phyloP scores from a whole-genome alignment of 92 coral and sea anemone genomes.

The Muricea muricata region DNA sequence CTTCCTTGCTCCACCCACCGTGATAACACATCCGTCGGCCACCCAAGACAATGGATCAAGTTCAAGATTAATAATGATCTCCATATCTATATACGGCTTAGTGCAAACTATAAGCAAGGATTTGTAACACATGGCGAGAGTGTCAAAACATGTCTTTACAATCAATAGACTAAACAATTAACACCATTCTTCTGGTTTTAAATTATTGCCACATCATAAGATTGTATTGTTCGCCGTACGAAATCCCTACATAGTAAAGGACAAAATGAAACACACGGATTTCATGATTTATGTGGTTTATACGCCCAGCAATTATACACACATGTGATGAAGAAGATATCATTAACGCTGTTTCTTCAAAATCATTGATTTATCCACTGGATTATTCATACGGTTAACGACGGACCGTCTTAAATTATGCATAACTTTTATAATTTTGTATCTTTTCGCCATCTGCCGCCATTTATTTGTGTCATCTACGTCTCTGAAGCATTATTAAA shows the following conservation, averaged over 20 bases:
- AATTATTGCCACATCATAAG: slow-evolving; percentile 19
- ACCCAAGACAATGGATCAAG: not conserved
- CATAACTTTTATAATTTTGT: slow-evolving; percentile 21
- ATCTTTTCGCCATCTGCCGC: slow-evolving; percentile 34
- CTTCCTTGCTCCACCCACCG: not conserved
- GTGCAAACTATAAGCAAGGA: not conserved
- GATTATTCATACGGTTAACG: not conserved
- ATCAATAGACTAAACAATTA: slow-evolving; percentile 9
- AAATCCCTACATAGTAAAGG: not conserved
- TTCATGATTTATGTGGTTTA: not conserved
- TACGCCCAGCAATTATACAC: not conserved
- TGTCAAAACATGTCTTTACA: slow-evolving; percentile 1
- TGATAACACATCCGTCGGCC: slow-evolving; percentile 4
- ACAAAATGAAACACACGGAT: not conserved
- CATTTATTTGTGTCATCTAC: not conserved
- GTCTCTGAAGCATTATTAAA: not conserved
- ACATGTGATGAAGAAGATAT: slow-evolving; percentile 2
- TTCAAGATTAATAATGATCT: not conserved
- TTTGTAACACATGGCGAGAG: slow-evolving; percentile 13
- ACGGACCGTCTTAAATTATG: slow-evolving; percentile 12
- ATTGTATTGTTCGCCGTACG: not conserved
- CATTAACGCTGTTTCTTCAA: not conserved
- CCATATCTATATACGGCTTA: slow-evolving; percentile 1
- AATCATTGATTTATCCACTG: not conserved
- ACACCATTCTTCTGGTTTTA: slow-evolving; percentile 16